A percentile compares a stretch with the other conserved stretches of the same genome.
Conservation (phyloP, 2,888 invertebrate species). For the Autographa pulchrina region DNA sequence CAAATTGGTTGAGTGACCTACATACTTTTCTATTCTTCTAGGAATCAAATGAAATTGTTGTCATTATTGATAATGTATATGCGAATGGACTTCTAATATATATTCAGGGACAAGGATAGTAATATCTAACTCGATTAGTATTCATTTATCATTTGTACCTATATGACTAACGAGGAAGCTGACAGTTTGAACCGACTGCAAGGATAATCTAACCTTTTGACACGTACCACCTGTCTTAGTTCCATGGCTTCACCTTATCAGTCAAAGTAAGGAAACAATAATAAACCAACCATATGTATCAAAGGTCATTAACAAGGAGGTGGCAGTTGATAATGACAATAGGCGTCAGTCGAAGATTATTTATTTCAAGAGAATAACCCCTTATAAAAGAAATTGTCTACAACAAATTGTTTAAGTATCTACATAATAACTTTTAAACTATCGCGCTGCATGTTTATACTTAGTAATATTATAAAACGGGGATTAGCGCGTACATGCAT, state of each 20-base stretch:
- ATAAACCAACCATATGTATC: not conserved
- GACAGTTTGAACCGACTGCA: constrained; percentile 14
- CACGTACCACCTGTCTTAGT: not conserved
- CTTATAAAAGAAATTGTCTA: too few species aligned
- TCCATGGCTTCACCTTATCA: constrained; percentile 17
- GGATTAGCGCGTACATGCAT: too few species aligned
- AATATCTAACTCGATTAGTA: constrained; percentile 20
- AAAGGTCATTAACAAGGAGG: too few species aligned
- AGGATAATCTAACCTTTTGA: constrained; percentile 21
- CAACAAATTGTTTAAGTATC: too few species aligned
- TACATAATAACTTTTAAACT: too few species aligned
- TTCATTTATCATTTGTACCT: constrained; percentile 29
- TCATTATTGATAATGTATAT: not conserved
- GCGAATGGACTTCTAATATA: not conserved
- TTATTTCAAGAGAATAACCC: too few species aligned
- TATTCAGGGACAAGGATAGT: constrained; percentile 22
- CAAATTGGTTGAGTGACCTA: too few species aligned
- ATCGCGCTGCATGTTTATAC: too few species aligned
- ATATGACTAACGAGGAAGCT: constrained; percentile 29
- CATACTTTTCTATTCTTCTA: too few species aligned
- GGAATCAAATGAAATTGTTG: not conserved
- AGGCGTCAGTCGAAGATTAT: too few species aligned
- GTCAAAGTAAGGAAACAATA: not conserved
- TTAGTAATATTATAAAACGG: too few species aligned
- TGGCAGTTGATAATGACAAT: too few species aligned